phyloP scores from a whole-genome alignment of 2,113 vertebrate genomes.

The Macaca mulatta region DNA sequence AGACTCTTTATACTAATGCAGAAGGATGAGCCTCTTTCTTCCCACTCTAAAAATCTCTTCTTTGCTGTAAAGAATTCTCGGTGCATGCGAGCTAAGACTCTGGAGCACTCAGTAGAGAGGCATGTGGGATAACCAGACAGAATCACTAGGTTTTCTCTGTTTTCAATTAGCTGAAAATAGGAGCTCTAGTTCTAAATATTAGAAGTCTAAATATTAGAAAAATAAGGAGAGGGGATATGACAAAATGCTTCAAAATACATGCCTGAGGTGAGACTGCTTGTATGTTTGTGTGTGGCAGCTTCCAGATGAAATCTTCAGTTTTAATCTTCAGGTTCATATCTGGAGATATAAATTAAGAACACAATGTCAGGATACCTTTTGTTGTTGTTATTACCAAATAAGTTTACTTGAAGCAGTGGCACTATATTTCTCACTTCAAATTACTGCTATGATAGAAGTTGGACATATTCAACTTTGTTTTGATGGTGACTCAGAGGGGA shows the following conservation, averaged over 20 bases:
- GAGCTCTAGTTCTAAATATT: conserved; percentile 42
- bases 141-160: neutral
- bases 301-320: neutral
- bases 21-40: neutral
- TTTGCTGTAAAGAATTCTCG: neutral
- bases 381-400: neutral
- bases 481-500: accelerated
- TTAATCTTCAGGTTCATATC: conserved; percentile 86
- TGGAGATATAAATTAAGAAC: conserved; percentile 50
- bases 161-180: conserved; percentile 45
- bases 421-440: accelerated
- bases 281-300: conserved; percentile 57
- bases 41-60: neutral
- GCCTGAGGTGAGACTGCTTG: conserved; percentile 26
- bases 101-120: neutral
- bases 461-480: neutral
- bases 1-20: neutral
- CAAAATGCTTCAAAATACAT: conserved; percentile 9
- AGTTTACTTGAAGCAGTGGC: neutral
- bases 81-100: neutral
- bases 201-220: conserved; percentile 57
- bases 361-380: neutral
- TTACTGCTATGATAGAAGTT: neutral
- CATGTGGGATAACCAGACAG: neutral
- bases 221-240: neutral